Evolutionary conservation across 2,797 vertebrate genomes (phyloP).

Genomic region (Tolypeutes matacus): DNA sequence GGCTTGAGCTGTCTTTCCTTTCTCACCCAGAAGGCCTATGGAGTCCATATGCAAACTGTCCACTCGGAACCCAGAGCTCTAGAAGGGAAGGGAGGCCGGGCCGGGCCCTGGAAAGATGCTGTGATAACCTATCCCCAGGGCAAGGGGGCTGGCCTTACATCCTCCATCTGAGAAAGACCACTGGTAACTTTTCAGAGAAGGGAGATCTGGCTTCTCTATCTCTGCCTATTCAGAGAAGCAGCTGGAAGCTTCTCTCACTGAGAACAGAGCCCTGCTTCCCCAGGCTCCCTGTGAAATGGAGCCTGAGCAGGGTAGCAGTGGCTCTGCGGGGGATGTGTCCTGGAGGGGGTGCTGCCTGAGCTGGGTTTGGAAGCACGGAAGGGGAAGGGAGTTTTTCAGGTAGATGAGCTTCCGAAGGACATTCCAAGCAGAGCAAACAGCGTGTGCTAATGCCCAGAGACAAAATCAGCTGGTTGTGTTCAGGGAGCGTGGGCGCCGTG

Average conservation of each 20-base stretch:
- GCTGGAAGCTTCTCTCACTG: neutral
- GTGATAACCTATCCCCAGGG: neutral
- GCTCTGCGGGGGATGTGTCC: neutral
- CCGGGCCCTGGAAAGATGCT: neutral
- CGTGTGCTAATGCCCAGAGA: slow-evolving; percentile 46
- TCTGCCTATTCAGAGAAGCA: slow-evolving; percentile 30
- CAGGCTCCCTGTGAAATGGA: neutral
- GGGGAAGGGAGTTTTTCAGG: neutral
- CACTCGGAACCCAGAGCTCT: neutral
- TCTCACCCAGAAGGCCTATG: neutral
- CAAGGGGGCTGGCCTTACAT: neutral
- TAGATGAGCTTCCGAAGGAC: slow-evolving; percentile 21
- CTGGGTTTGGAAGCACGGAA: neutral
- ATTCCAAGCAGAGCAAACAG: slow-evolving; percentile 47
- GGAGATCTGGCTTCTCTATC: neutral
- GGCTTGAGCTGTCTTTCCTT: neutral
- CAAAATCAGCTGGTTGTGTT: slow-evolving; percentile 30
- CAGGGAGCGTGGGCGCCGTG: neutral
- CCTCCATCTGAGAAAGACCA: neutral
- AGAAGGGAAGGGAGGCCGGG: neutral
- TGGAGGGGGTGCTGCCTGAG: neutral
- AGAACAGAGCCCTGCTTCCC: neutral
- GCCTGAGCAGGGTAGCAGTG: neutral
- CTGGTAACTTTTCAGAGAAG: neutral
- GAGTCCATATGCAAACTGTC: neutral